Evolutionary conservation across 1,140 invertebrate species (phyloP).

Genomic region (Zaprionus tsacasi): DNA sequence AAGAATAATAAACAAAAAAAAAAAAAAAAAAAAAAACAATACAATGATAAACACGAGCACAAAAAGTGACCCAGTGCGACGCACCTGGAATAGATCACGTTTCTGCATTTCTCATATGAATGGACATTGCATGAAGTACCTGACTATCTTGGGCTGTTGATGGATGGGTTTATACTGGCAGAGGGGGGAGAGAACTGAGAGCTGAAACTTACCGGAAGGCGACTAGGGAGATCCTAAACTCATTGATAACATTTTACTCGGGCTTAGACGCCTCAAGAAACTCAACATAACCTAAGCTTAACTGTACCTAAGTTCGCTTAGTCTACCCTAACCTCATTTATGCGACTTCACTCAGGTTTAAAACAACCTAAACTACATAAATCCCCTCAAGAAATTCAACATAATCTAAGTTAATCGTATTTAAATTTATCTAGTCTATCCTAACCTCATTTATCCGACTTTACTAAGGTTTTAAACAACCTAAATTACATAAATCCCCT

Average conservation of each 20-base stretch:
- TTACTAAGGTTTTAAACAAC: too few species aligned
- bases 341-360: background rate
- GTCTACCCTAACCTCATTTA: background rate
- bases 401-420: too few species aligned
- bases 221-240: too few species aligned
- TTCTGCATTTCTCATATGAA: conserved; percentile 68
- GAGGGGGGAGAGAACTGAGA: too few species aligned
- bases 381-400: too few species aligned
- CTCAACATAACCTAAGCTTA: too few species aligned
- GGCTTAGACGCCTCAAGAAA: too few species aligned
- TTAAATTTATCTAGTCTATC: too few species aligned
- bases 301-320: background rate
- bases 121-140: conserved; percentile 4
- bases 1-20: conserved; percentile 13
- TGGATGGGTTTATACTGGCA: background rate
- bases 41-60: conserved; percentile 66
- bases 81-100: conserved; percentile 78
- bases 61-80: conserved; percentile 54
- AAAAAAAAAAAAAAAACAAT: conserved; percentile 36
- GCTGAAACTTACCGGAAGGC: too few species aligned
- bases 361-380: background rate
- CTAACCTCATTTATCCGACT: too few species aligned
- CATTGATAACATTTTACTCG: too few species aligned
- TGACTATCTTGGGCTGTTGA: background rate
- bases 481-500: too few species aligned